phyloP scores from a whole-genome alignment of 2,113 vertebrate genomes.

The Dicaeum eximium region DNA sequence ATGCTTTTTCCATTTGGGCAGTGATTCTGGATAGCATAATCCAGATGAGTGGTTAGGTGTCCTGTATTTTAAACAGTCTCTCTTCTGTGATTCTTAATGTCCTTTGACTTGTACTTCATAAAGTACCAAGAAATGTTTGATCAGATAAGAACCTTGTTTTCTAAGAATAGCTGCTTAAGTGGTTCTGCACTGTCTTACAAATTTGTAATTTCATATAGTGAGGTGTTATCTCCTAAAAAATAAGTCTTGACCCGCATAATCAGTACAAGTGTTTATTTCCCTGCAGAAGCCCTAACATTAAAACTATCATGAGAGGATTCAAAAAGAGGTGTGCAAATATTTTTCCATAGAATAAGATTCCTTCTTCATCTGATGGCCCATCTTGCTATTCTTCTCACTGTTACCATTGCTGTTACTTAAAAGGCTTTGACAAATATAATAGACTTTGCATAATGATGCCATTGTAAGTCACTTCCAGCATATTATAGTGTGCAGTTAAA shows the following conservation, averaged over 20 bases:
- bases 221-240: neutral
- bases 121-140: slow-evolving; percentile 18
- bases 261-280: slow-evolving; percentile 1
- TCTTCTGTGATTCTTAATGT: neutral
- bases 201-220: neutral
- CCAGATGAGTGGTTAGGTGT: neutral
- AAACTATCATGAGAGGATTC: neutral
- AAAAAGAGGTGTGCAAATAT: neutral
- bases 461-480: slow-evolving; percentile 31
- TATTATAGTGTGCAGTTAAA: slow-evolving; percentile 7
- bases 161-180: neutral
- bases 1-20: slow-evolving; percentile 25
- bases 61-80: slow-evolving; percentile 1
- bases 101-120: slow-evolving; percentile 6
- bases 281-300: neutral
- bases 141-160: slow-evolving; percentile 11
- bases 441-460: slow-evolving; percentile 17
- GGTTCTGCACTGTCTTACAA: neutral
- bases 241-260: neutral
- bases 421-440: slow-evolving; percentile 42
- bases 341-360: neutral
- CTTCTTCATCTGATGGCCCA: neutral
- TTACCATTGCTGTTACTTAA: slow-evolving; percentile 31
- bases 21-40: neutral
- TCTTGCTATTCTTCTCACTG: slow-evolving; percentile 4